Evolutionary conservation across 92 coral and sea anemone genomes (phyloP), one percentile per base, ranked within the genome.

Genomic region (Zoanthus sociatus): DNA sequence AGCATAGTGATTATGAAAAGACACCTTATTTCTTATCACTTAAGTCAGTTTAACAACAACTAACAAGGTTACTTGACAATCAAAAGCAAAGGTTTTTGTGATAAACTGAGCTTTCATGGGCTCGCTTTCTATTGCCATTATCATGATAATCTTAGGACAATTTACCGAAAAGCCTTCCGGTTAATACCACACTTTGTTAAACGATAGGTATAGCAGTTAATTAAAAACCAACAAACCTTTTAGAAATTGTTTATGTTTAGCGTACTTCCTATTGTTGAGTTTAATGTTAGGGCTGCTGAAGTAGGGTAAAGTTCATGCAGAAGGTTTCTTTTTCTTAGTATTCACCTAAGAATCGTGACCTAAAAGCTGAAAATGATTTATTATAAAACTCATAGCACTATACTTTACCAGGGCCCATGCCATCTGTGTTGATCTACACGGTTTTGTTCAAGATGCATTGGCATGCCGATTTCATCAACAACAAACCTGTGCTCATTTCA

Each of bases 201-300:
- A 58, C 37, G 83, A 78, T 7, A 56, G 47, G 55, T 71, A 71
- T 42, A 60, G 71, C 71, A 78, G 83, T 78, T 78, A 78, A 78
- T 78, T 78, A 78, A 78, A 78, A 78, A 78, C 70, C 83, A 78
- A 78, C 83, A 78, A 78, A 78, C 83, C 83, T 58, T 78, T 45
- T 78, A 56, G 42, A 78, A 78, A 37, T 78, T 78, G 83, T 78
- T 78, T 78, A 78, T 60, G 55, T 56, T 21, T 58, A 16, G 58
- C 60, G 32, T 60, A 60, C 71, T 78, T 78, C 30, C 31, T 9
- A 77, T 78, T 78, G 71, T 78, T 78, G 26, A 33, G 83, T 31
- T 31, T 7, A 31, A 56, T 32, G 60, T 78, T 37, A 60, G 61
- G 9, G 55, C 58, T 78, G 33, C 20, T 30, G 53, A 26, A 17